These are phyloP conservation scores for Sphaerophoria rueppellii DNA, from an alignment of 2,888 invertebrate genomes.

Conservation along the genomic window DNA sequence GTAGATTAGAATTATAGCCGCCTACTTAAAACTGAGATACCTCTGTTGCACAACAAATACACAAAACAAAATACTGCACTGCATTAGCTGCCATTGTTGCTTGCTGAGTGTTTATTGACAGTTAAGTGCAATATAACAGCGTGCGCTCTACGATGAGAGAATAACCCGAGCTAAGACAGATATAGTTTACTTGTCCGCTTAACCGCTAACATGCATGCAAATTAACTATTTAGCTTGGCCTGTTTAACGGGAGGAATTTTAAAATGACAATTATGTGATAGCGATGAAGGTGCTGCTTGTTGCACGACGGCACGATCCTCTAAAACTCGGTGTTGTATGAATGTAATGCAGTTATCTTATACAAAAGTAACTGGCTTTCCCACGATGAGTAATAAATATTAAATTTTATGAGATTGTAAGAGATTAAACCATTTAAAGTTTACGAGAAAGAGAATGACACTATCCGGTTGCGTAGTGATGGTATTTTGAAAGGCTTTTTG, in stretches of 20 bases:
- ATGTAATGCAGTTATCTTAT: slow-evolving; percentile 31
- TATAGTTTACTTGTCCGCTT: slow-evolving; percentile 37
- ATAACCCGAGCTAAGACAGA: slow-evolving; percentile 15
- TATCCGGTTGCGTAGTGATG: slow-evolving; percentile 41
- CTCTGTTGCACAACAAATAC: background rate
- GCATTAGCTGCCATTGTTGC: slow-evolving; percentile 55
- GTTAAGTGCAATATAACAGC: slow-evolving; percentile 56
- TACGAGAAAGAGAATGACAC: slow-evolving; percentile 38
- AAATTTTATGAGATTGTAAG: slow-evolving; percentile 48
- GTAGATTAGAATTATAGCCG: slow-evolving; percentile 63
- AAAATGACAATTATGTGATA: slow-evolving; percentile 44
- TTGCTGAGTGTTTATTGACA: slow-evolving; percentile 62
- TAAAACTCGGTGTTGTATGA: background rate
- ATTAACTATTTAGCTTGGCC: slow-evolving; percentile 61
- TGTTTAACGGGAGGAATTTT: slow-evolving; percentile 43
- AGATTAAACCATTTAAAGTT: slow-evolving; percentile 35
- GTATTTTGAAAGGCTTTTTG: slow-evolving; percentile 13
- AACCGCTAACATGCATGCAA: slow-evolving; percentile 62
- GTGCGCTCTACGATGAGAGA: slow-evolving; percentile 19
- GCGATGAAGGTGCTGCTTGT: background rate
- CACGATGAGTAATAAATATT: slow-evolving; percentile 60
- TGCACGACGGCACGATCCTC: background rate
- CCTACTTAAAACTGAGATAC: slow-evolving; percentile 33
- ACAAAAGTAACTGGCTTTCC: slow-evolving; percentile 26
- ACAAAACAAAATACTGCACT: slow-evolving; percentile 5